Evolutionary conservation across 2,888 invertebrate species (phyloP), one percentile per base, ranked within the genome.

Genomic region (Dasysyrphus albostriatus): DNA sequence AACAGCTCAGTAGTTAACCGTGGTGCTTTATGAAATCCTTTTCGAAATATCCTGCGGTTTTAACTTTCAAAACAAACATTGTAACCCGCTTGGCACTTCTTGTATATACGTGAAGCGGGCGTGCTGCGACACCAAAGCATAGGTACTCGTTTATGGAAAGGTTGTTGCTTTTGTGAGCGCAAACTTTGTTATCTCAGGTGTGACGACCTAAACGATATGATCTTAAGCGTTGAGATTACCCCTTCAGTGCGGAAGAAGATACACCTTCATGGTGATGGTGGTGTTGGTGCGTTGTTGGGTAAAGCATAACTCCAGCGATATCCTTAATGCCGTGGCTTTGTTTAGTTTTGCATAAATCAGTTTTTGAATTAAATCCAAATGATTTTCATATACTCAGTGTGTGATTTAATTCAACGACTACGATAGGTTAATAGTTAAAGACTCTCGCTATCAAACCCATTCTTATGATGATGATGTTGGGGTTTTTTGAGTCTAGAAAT

Each of bases 11-110:
- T 56, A 69, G 69, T 81, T 73, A 77, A 74, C 81, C 63, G n/a
- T n/a, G n/a, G 77, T 42, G 70, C 73, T 82, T 85, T 82, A 61
- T 85, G 73, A 69, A 81, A 85, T 81, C 81, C 81, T n/a, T 82
- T 77, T 73, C 39, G 77, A 61, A 77, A 81, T 82, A 85, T 81
- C 85, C 81, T 85, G 81, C 73, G 81, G 85, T 85, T 85, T 81
- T 70, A 77, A 85, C 81, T 85, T 85, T 85, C 67, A n/a, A n/a
- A 77, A 49, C 81, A 75, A 77, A 79, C 73, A 81, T 81, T 61
- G 73, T 82, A 70, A 69, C 75, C n/a, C n/a, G n/a, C n/a, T n/a
- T n/a, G n/a, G n/a, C n/a, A n/a, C n/a, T n/a, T n/a, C n/a, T n/a
- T n/a, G n/a, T n/a, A n/a, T n/a, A n/a, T n/a, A n/a, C n/a, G n/a